These are phyloP conservation scores for Atta texana DNA, from an alignment of 1,140 invertebrate genomes.

Conservation along the genomic window DNA sequence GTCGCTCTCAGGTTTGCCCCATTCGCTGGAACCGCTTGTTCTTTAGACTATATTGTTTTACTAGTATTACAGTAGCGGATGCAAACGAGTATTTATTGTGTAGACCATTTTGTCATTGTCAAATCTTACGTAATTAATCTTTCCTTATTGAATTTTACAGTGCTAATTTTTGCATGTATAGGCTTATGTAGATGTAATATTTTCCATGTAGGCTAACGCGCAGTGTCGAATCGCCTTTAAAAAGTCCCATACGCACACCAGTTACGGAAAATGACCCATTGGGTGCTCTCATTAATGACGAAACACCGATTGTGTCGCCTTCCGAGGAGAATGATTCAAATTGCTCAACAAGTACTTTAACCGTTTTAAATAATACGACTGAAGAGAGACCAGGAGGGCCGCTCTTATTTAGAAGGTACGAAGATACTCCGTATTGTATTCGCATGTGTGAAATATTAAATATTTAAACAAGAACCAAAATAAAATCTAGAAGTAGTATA, in stretches of 20 bases:
- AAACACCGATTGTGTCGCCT: slow-evolving; percentile 85
- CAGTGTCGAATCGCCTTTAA: slow-evolving; percentile 84
- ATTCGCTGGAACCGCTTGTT: slow-evolving; percentile 44
- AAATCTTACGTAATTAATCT: slow-evolving; percentile 49
- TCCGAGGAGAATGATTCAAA: slow-evolving; percentile 85
- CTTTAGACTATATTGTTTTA: slow-evolving; percentile 49
- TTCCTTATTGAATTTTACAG: slow-evolving; percentile 40
- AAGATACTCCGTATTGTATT: slow-evolving; percentile 37
- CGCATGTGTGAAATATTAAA: slow-evolving; percentile 27
- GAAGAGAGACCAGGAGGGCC: slow-evolving; percentile 85
- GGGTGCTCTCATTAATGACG: slow-evolving; percentile 90
- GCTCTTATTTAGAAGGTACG: slow-evolving; percentile 84
- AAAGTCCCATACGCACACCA: slow-evolving; percentile 90
- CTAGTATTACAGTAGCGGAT: slow-evolving; percentile 47
- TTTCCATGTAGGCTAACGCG: slow-evolving; percentile 86
- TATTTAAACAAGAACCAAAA: background rate
- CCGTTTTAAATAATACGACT: slow-evolving; percentile 82
- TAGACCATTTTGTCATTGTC: slow-evolving; percentile 7
- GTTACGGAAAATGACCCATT: slow-evolving; percentile 96
- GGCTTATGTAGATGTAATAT: slow-evolving; percentile 62
- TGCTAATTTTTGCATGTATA: slow-evolving; percentile 64
- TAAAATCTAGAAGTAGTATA: slow-evolving; percentile 3
- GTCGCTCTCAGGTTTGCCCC: slow-evolving; percentile 42
- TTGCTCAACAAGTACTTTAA: slow-evolving; percentile 85
- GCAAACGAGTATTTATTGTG: slow-evolving; percentile 48